These are phyloP conservation scores for Oenanthe melanoleuca DNA, from an alignment of 2,113 vertebrate species.

Conservation along the genomic window DNA sequence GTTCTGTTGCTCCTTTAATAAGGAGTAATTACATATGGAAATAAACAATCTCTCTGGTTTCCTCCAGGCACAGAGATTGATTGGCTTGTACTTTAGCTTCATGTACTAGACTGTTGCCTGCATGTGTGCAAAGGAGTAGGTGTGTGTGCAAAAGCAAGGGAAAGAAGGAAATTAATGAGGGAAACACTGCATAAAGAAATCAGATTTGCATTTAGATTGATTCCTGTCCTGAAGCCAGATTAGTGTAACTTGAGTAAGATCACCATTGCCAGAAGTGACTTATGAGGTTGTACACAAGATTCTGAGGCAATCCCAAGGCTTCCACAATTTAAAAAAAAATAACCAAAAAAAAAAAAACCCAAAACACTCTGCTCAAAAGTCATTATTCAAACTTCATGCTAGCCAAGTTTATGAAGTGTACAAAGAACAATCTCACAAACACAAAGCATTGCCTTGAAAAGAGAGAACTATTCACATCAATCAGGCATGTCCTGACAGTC, in stretches of 20 bases:
- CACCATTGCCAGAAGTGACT: background rate
- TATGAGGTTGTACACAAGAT: background rate
- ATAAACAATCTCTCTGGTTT: conserved; percentile 20
- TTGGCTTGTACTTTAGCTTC: background rate
- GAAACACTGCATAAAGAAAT: background rate
- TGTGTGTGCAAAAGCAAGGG: background rate
- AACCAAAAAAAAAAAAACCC: background rate
- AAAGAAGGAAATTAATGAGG: background rate
- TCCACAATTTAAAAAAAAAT: background rate
- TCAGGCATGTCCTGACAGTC: background rate
- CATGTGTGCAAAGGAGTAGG: background rate
- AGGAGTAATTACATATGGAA: conserved; percentile 38
- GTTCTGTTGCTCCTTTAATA: conserved; percentile 46
- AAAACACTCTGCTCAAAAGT: background rate
- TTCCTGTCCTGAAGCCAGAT: background rate
- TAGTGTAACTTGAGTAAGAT: background rate
- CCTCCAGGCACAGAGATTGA: background rate
- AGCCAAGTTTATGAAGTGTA: background rate
- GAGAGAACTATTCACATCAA: background rate
- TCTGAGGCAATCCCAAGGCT: background rate
- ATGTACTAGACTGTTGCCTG: background rate
- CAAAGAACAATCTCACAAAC: background rate
- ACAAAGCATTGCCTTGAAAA: background rate
- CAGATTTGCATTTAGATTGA: conserved; percentile 1
- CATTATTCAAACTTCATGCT: background rate